These are phyloP conservation scores for Portevinia maculata DNA, from an alignment of 2,888 invertebrate species.

Conservation along the genomic window DNA sequence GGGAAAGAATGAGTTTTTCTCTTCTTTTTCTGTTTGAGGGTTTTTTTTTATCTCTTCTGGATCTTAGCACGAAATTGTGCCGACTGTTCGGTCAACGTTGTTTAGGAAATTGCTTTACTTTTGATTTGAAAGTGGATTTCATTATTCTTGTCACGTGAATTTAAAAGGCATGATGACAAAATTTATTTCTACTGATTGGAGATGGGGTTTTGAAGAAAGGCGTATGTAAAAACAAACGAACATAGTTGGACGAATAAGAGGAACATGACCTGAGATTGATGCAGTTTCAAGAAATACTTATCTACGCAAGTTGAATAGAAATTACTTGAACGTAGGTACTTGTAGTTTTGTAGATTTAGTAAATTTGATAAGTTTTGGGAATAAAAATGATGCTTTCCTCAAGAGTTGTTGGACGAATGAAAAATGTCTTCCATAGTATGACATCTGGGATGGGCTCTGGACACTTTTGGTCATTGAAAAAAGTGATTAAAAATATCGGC, in stretches of 20 bases:
- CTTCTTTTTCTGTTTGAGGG: not conserved
- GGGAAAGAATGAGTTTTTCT: conserved; percentile 7
- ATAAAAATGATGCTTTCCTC: not conserved
- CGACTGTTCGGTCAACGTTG: conserved; percentile 27
- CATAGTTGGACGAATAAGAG: not conserved
- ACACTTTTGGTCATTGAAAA: too few species aligned
- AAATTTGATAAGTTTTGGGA: not conserved
- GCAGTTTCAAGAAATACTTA: not conserved
- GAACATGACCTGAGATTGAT: not conserved
- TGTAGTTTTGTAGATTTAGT: not conserved
- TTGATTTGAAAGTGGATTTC: conserved; percentile 39
- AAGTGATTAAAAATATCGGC: too few species aligned
- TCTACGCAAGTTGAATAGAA: conserved; percentile 13
- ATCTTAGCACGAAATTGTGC: conserved; percentile 27
- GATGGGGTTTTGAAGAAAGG: conserved; percentile 15
- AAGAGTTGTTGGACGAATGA: too few species aligned
- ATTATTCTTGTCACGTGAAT: conserved; percentile 54
- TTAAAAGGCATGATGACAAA: conserved; percentile 45
- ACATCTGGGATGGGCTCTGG: too few species aligned
- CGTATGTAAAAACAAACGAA: not conserved
- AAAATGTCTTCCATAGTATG: too few species aligned
- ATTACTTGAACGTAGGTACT: not conserved
- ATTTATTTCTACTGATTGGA: conserved; percentile 38
- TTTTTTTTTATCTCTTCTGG: conserved; percentile 15
- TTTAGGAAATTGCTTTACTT: conserved; percentile 48